These are phyloP conservation scores for Mythimna loreyi DNA, from an alignment of 2,888 invertebrate species.

Conservation along the genomic window DNA sequence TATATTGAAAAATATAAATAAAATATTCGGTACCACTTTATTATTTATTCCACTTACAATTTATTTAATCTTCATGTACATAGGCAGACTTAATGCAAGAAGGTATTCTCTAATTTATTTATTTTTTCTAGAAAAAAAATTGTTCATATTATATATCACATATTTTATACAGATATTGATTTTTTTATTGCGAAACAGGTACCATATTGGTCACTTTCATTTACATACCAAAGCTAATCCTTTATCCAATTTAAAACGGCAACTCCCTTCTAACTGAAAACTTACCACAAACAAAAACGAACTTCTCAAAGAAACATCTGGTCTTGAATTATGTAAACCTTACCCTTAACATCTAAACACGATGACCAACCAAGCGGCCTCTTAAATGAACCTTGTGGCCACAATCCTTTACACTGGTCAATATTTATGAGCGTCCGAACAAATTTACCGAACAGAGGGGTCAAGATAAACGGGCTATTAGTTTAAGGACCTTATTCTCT, in stretches of 20 bases:
- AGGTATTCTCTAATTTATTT: too few relatives aligned
- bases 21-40: too few relatives aligned
- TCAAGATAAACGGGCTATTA: constrained; percentile 26
- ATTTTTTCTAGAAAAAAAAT: too few relatives aligned
- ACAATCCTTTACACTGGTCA: constrained; percentile 77
- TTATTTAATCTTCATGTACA: too few relatives aligned
- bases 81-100: too few relatives aligned
- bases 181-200: not conserved
- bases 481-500: constrained; percentile 46
- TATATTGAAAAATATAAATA: too few relatives aligned
- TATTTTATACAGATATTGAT: too few relatives aligned
- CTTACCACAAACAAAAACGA: constrained; percentile 46
- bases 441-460: constrained; percentile 72
- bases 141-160: too few relatives aligned
- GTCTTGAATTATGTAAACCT: constrained; percentile 76
- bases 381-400: constrained; percentile 78
- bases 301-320: constrained; percentile 65
- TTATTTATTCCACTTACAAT: too few relatives aligned
- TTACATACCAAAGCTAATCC: not conserved
- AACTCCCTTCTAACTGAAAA: constrained; percentile 9
- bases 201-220: not conserved
- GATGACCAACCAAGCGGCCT: constrained; percentile 74
- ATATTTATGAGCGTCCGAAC: constrained; percentile 81
- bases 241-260: constrained; percentile 40
- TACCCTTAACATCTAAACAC: constrained; percentile 66